A percentile compares a stretch with the other conserved stretches of the same genome.
phyloP scores from a whole-genome alignment of 2,888 invertebrate species.

The Erebia palarica region DNA sequence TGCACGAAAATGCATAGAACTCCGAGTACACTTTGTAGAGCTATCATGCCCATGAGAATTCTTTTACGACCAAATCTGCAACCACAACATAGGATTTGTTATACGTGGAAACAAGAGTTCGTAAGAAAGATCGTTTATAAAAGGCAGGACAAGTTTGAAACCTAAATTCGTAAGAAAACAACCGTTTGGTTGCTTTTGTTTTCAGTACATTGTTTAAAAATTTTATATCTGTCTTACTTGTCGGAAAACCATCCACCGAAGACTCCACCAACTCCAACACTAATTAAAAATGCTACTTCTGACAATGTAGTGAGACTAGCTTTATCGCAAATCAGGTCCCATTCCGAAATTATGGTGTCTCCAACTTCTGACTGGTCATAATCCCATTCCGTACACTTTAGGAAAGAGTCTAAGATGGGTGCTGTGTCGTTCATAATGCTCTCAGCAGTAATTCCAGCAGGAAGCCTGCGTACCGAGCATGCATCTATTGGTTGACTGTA shows the following conservation, averaged over 20 bases:
- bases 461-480: constrained; percentile 80
- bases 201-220: background rate
- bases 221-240: constrained; percentile 65
- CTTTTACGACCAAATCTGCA: constrained; percentile 87
- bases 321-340: constrained; percentile 89
- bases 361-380: constrained; percentile 82
- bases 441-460: constrained; percentile 58
- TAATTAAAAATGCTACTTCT: constrained; percentile 89
- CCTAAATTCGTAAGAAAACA: no score
- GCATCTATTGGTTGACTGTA: constrained; percentile 84
- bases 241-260: constrained; percentile 91
- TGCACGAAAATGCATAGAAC: constrained; percentile 87
- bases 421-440: constrained; percentile 62
- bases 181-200: no score
- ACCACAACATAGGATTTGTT: constrained; percentile 36
- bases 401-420: constrained; percentile 51
- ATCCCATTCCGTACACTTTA: constrained; percentile 84
- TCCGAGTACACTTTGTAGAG: constrained; percentile 86
- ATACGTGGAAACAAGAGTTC: background rate
- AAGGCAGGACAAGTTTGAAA: no score
- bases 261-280: constrained; percentile 90
- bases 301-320: constrained; percentile 86
- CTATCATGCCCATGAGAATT: constrained; percentile 87
- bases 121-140: background rate
- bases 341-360: constrained; percentile 88